A percentile compares a stretch with the other conserved stretches of the same genome.
phyloP scores from a whole-genome alignment of 2,113 vertebrate genomes.

The Gambusia affinis region DNA sequence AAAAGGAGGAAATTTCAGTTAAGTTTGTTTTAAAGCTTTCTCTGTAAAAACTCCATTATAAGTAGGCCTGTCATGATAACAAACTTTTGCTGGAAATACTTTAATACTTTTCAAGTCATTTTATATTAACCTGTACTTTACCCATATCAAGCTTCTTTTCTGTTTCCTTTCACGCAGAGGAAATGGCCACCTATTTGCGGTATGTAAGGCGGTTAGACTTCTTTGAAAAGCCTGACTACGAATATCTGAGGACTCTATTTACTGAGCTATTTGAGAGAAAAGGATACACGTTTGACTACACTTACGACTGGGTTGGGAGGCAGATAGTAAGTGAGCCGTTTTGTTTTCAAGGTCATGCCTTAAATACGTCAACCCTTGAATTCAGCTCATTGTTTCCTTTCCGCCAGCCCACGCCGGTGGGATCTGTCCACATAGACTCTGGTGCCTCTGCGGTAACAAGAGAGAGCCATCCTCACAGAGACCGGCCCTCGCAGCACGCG shows the following conservation, averaged over 20 bases:
- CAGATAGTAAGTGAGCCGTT: constrained; percentile 89
- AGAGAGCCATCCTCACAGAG: constrained; percentile 91
- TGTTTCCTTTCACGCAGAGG: constrained; percentile 84
- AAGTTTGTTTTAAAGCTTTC: neutral
- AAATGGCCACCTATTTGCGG: constrained; percentile 98
- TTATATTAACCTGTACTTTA: neutral
- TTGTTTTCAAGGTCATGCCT: neutral
- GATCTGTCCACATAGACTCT: constrained; percentile 93
- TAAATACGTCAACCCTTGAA: no score
- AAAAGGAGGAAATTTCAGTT: no score
- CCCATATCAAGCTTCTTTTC: neutral
- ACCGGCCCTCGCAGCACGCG: constrained; percentile 89
- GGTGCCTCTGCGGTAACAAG: constrained; percentile 90
- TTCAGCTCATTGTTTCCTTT: constrained; percentile 23
- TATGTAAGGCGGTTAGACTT: constrained; percentile 97
- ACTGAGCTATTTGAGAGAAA: constrained; percentile 96
- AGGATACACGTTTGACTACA: constrained; percentile 97
- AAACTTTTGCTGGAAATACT: no score
- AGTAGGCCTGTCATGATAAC: no score
- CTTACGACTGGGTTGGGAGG: constrained; percentile 97
- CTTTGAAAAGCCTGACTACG: constrained; percentile 98
- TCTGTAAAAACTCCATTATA: no score
- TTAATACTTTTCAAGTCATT: neutral
- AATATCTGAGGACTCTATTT: constrained; percentile 95
- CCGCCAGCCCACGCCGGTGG: constrained; percentile 93